phyloP scores from a whole-genome alignment of 2,888 invertebrate species.

The Cantharis rufa region DNA sequence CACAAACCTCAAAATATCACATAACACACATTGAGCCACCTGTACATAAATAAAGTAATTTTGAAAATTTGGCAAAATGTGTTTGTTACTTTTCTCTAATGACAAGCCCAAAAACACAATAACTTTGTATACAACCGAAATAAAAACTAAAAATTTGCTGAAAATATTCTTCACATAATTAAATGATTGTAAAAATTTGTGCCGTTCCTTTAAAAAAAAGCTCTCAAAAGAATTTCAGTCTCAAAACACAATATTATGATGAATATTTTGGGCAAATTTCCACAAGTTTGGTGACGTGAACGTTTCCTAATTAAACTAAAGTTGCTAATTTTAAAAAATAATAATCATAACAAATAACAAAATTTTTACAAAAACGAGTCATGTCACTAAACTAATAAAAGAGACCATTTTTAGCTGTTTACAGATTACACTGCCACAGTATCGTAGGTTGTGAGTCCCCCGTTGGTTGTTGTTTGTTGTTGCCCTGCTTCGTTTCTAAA shows the following conservation, averaged over 20 bases:
- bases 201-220: constrained; percentile 24
- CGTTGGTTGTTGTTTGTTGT: constrained; percentile 66
- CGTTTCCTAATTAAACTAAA: not conserved
- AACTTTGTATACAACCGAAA: constrained; percentile 32
- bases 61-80: constrained; percentile 48
- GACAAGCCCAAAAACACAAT: constrained; percentile 36
- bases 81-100: constrained; percentile 40
- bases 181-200: constrained; percentile 31
- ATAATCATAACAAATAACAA: constrained; percentile 11
- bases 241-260: constrained; percentile 29
- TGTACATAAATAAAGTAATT: constrained; percentile 38
- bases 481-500: constrained; percentile 86
- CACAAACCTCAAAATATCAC: constrained; percentile 58
- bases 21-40: constrained; percentile 57
- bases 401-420: constrained; percentile 52
- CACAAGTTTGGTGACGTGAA: constrained; percentile 22
- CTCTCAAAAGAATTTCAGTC: constrained; percentile 41
- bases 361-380: constrained; percentile 2
- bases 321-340: not conserved
- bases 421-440: constrained; percentile 98
- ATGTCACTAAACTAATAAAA: constrained; percentile 7
- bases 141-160: constrained; percentile 33
- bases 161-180: constrained; percentile 36
- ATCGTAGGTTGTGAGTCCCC: constrained; percentile 97
- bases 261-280: constrained; percentile 43